Conservation (phyloP, 2,113 vertebrate genomes). For the Octodon degus region DNA sequence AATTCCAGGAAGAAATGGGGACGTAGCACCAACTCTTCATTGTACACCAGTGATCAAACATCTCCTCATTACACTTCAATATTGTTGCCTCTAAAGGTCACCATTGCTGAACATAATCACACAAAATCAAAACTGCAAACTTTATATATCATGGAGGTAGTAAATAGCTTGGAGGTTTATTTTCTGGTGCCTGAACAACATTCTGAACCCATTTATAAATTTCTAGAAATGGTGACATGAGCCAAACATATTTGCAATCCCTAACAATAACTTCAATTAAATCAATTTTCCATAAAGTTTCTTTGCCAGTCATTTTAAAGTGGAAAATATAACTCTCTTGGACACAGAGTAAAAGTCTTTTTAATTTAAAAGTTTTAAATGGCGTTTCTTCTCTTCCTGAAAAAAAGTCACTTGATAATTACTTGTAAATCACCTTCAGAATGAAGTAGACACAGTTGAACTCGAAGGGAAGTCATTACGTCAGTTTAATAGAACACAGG, state of each 20-base stretch:
- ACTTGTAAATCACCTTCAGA: slow-evolving; percentile 58
- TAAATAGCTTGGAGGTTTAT: slow-evolving; percentile 98
- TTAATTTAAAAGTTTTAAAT: slow-evolving; percentile 31
- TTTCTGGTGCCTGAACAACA: slow-evolving; percentile 94
- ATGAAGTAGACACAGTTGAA: slow-evolving; percentile 49
- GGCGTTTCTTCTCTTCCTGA: slow-evolving; percentile 10
- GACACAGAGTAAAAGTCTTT: not conserved
- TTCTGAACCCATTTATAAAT: slow-evolving; percentile 91
- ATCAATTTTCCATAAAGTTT: slow-evolving; percentile 84
- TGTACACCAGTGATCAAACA: slow-evolving; percentile 96
- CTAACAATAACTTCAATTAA: slow-evolving; percentile 89
- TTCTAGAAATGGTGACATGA: slow-evolving; percentile 86
- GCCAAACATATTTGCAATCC: slow-evolving; percentile 78
- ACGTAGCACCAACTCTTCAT: slow-evolving; percentile 91
- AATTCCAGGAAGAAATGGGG: slow-evolving; percentile 87
- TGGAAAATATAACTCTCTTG: slow-evolving; percentile 67
- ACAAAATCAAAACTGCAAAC: slow-evolving; percentile 99
- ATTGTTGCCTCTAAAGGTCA: slow-evolving; percentile 99
- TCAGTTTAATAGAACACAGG: slow-evolving; percentile 71
- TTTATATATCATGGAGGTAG: slow-evolving; percentile 99
- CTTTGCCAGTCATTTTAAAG: slow-evolving; percentile 83
- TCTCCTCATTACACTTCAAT: slow-evolving; percentile 99
- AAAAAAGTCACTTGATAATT: slow-evolving; percentile 43
- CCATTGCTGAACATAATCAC: slow-evolving; percentile 99
- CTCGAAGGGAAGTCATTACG: slow-evolving; percentile 59